phyloP scores from a whole-genome alignment of 2,113 vertebrate species.

The Melozone crissalis region DNA sequence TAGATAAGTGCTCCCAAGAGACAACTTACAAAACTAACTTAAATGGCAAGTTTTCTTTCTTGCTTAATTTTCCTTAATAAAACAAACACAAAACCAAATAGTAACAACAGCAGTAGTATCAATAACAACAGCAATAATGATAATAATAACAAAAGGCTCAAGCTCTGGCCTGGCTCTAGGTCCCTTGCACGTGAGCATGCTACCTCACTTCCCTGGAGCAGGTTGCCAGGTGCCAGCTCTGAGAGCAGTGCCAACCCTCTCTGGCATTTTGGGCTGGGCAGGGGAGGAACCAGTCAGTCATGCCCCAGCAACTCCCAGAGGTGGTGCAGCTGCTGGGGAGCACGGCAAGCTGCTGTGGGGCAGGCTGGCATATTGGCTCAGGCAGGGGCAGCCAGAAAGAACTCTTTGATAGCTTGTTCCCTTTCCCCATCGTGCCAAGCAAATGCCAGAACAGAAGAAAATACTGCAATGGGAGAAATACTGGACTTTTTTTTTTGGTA shows the following conservation, averaged over 20 bases:
- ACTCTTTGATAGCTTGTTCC: neutral
- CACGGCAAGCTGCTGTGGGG: neutral
- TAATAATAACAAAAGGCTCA: neutral
- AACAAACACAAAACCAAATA: neutral
- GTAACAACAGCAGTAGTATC: neutral
- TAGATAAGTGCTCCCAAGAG: neutral
- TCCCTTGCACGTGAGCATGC: accelerated
- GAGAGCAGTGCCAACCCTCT: neutral
- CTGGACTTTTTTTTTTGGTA: neutral
- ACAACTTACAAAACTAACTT: neutral
- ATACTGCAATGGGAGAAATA: neutral
- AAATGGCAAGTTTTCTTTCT: neutral
- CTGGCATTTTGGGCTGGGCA: neutral
- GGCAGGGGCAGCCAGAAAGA: neutral
- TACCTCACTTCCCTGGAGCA: neutral
- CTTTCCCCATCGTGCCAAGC: neutral
- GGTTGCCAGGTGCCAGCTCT: neutral
- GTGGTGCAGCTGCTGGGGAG: neutral
- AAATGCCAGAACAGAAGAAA: neutral
- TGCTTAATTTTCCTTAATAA: neutral
- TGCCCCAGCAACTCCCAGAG: neutral
- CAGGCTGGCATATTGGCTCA: neutral
- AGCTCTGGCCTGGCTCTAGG: neutral
- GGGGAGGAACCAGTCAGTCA: neutral
- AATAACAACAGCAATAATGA: neutral